Conservation (phyloP, 2,113 vertebrate genomes). For the Ictidomys tridecemlineatus region DNA sequence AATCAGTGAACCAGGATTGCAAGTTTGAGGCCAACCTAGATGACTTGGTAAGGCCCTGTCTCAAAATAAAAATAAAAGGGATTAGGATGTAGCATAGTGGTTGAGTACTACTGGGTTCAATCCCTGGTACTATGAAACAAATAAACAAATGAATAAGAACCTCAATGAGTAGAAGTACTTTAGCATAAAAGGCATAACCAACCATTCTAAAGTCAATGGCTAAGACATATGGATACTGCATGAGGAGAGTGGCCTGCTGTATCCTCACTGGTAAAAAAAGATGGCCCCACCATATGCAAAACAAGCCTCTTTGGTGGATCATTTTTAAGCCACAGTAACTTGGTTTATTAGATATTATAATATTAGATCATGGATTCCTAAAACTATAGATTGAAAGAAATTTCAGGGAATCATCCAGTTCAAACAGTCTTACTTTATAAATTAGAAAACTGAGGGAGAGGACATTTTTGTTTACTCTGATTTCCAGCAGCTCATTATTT, state of each 20-base stretch:
- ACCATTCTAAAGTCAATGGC: not conserved
- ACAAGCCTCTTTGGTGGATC: not conserved
- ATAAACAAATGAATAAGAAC: not conserved
- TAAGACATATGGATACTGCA: not conserved
- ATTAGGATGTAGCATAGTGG: no score
- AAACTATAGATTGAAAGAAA: not conserved
- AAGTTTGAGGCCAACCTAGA: no score
- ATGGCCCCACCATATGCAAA: not conserved
- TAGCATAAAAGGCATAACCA: not conserved
- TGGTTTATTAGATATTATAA: slow-evolving; percentile 2
- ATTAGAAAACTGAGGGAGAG: not conserved
- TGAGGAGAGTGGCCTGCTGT: not conserved
- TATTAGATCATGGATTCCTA: not conserved
- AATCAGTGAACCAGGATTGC: not conserved
- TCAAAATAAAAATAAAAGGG: no score
- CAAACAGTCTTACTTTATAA: slow-evolving; percentile 40
- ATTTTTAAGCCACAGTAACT: not conserved
- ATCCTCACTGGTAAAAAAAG: not conserved
- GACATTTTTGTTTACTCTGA: not conserved
- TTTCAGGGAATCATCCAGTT: slow-evolving; percentile 26
- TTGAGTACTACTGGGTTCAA: no score
- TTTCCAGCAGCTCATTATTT: not conserved
- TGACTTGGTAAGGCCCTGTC: no score
- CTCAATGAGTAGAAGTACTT: not conserved
- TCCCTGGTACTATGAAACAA: no score